Percentiles rank a stretch among this genome's conserved stretches.
Evolutionary conservation across 1,140 invertebrate species (phyloP).

Genomic region (Orchesella cincta): DNA sequence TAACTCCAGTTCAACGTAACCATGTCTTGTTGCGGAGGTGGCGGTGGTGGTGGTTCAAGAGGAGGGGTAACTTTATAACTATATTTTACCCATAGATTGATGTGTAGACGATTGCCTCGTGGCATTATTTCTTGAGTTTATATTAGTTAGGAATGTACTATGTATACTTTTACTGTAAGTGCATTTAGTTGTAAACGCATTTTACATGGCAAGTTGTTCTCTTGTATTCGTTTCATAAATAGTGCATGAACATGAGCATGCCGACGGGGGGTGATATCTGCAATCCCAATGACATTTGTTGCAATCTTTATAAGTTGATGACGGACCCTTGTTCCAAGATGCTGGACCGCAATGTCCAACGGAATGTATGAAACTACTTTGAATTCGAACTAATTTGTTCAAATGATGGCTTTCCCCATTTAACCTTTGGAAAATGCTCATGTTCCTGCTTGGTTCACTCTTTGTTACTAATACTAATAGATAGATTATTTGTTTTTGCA

Average conservation of each 20-base stretch:
- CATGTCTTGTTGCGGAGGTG: slow-evolving; percentile 31
- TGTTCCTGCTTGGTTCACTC: no score
- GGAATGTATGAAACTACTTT: slow-evolving; percentile 30
- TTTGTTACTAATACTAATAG: no score
- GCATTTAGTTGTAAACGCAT: no score
- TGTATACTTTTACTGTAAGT: no score
- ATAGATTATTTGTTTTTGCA: not conserved
- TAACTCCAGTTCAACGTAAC: no score
- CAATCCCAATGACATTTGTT: not conserved
- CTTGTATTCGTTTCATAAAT: not conserved
- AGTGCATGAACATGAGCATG: not conserved
- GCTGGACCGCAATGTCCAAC: slow-evolving; percentile 7
- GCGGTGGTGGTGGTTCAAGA: slow-evolving; percentile 14
- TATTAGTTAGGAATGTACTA: no score
- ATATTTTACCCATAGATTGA: not conserved
- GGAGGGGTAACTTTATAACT: slow-evolving; percentile 31
- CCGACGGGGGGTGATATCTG: not conserved
- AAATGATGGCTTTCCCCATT: no score
- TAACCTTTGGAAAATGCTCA: no score
- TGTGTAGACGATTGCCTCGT: no score
- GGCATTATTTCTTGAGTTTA: no score
- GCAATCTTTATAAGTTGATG: slow-evolving; percentile 28
- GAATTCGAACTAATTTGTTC: no score
- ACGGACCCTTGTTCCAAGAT: slow-evolving; percentile 34
- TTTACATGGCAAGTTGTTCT: not conserved